Conservation (phyloP, 2,888 invertebrate genomes). For the Sussaba pulchella region DNA sequence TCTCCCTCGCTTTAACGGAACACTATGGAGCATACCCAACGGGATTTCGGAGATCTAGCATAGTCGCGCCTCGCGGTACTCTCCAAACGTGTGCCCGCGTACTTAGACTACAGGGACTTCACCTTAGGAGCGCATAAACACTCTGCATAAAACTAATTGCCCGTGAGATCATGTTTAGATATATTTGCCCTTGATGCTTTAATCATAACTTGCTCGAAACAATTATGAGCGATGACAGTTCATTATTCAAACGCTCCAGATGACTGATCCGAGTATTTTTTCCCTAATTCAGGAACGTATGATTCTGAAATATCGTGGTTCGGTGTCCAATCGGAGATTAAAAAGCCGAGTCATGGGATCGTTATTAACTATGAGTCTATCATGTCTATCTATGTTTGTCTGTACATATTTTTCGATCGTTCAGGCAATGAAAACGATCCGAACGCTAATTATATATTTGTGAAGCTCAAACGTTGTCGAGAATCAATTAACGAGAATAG, state of each 20-base stretch:
- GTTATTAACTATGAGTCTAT: too few relatives aligned
- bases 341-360: too few relatives aligned
- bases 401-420: too few relatives aligned
- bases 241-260: too few relatives aligned
- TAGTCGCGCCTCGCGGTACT: conserved; percentile 6
- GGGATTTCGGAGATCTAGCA: conserved; percentile 52
- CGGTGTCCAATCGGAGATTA: too few relatives aligned
- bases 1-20: conserved; percentile 49
- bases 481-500: neutral
- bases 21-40: conserved; percentile 29
- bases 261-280: too few relatives aligned
- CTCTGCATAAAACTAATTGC: conserved; percentile 38
- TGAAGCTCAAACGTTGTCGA: neutral
- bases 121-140: conserved; percentile 33
- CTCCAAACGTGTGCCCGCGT: conserved; percentile 21
- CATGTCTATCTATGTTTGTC: too few relatives aligned
- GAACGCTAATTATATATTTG: neutral
- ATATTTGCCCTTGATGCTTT: neutral
- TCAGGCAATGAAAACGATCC: neutral
- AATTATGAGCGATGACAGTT: too few relatives aligned
- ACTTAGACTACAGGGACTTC: conserved; percentile 15
- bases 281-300: too few relatives aligned
- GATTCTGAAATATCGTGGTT: too few relatives aligned
- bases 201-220: neutral
- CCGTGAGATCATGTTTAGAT: neutral